Conservation (phyloP, 2,797 vertebrate genomes). For the Enteromius treurensis region DNA sequence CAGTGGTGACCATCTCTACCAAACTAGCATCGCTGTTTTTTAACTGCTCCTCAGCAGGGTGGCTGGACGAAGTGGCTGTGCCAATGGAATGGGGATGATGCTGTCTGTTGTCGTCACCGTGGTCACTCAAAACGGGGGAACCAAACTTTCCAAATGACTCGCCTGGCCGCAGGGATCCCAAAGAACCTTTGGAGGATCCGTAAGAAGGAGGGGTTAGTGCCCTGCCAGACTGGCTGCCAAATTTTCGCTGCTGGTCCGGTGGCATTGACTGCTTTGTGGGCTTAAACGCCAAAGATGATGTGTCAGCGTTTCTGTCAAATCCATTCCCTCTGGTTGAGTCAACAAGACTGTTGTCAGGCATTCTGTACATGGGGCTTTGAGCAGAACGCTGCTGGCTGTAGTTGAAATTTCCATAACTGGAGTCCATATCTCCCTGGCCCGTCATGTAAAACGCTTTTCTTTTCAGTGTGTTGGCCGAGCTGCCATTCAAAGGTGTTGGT, state of each 20-base stretch:
- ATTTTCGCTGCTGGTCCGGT: conserved; percentile 95
- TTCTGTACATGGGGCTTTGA: conserved; percentile 98
- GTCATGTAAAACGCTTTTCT: conserved; percentile 99
- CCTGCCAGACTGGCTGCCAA: conserved; percentile 89
- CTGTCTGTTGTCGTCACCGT: conserved; percentile 89
- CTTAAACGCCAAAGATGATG: conserved; percentile 94
- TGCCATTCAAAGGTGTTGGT: conserved; percentile 92
- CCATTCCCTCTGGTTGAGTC: conserved; percentile 92
- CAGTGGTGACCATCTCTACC: conserved; percentile 95
- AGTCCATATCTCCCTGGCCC: conserved; percentile 96
- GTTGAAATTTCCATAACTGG: conserved; percentile 95
- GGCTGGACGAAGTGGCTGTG: conserved; percentile 92
- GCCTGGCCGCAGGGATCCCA: conserved; percentile 84
- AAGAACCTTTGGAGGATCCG: conserved; percentile 89
- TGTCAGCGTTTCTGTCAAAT: conserved; percentile 94
- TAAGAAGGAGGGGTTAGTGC: conserved; percentile 93
- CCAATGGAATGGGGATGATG: conserved; percentile 89
- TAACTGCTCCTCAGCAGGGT: conserved; percentile 94
- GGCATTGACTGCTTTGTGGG: conserved; percentile 93
- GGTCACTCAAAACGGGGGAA: conserved; percentile 89
- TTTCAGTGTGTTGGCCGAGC: conserved; percentile 95
- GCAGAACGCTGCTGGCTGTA: conserved; percentile 98
- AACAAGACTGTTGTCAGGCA: conserved; percentile 91
- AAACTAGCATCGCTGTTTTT: conserved; percentile 95
- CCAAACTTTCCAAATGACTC: conserved; percentile 93